phyloP scores from a whole-genome alignment of 1,140 invertebrate genomes.

The Phthorimaea operculella region DNA sequence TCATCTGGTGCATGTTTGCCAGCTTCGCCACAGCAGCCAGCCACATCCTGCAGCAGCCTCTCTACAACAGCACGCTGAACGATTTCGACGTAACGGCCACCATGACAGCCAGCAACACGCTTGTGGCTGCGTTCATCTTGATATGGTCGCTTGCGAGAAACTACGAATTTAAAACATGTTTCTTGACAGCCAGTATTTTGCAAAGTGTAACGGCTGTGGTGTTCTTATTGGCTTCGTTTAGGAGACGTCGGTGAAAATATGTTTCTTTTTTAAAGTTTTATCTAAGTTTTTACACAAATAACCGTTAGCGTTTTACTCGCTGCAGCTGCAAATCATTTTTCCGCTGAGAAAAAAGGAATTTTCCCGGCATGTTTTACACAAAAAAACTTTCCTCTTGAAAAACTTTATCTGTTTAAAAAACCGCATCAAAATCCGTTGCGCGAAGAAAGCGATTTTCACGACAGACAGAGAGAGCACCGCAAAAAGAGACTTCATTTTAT shows the following conservation, averaged over 20 bases:
- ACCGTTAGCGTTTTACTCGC: too few species aligned
- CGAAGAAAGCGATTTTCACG: too few species aligned
- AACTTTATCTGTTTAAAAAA: too few species aligned
- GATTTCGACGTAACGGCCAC: constrained; percentile 59
- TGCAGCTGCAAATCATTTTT: too few species aligned
- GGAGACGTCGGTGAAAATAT: constrained; percentile 27
- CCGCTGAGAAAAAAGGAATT: too few species aligned
- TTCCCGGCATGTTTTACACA: too few species aligned
- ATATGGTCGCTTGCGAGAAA: constrained; percentile 44
- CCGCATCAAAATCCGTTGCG: too few species aligned
- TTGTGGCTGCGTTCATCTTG: constrained; percentile 44
- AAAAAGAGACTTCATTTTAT: too few species aligned
- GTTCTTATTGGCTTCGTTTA: constrained; percentile 51
- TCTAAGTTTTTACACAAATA: too few species aligned
- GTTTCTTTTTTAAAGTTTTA: too few species aligned
- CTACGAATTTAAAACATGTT: constrained; percentile 52
- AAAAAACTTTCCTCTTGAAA: too few species aligned
- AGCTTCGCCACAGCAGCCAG: constrained; percentile 45
- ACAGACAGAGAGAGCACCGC: too few species aligned
- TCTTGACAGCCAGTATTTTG: constrained; percentile 46
- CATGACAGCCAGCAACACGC: constrained; percentile 44
- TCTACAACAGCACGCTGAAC: constrained; percentile 53
- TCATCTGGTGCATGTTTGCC: constrained; percentile 55
- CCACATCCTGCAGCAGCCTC: constrained; percentile 45
- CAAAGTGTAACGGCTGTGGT: constrained; percentile 42